Evolutionary conservation across 2,888 invertebrate species (phyloP).

Genomic region (Willowsia nigromaculata): DNA sequence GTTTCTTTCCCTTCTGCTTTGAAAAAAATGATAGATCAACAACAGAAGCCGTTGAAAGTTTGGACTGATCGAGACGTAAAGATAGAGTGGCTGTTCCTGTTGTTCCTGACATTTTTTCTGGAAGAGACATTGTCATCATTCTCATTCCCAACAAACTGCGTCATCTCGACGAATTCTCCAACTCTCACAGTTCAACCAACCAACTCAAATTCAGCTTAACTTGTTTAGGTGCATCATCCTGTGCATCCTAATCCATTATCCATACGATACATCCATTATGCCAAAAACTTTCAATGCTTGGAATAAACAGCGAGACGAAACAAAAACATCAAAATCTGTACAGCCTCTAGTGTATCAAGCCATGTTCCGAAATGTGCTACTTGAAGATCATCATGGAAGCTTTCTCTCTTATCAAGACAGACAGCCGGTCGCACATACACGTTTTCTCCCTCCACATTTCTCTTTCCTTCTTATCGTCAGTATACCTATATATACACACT

Average conservation of each 20-base stretch:
- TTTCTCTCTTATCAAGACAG: background rate
- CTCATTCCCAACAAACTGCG: background rate
- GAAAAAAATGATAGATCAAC: conserved; percentile 30
- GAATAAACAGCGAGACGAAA: no score
- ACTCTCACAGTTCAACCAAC: no score
- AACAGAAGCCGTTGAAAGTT: conserved; percentile 15
- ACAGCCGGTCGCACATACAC: conserved; percentile 23
- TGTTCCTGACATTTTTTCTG: conserved; percentile 10
- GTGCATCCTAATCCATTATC: background rate
- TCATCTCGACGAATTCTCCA: background rate
- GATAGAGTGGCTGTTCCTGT: background rate
- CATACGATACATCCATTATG: no score
- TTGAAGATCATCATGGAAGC: background rate
- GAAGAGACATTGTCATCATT: background rate
- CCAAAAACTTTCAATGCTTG: no score
- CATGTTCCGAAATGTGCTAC: no score
- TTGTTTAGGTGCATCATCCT: background rate
- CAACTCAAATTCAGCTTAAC: background rate
- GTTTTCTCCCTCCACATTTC: background rate
- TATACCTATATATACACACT: background rate
- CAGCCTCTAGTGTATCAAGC: no score
- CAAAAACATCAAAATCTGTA: background rate
- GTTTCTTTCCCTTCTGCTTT: background rate
- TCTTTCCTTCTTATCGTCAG: background rate
- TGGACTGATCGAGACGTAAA: background rate